Conservation (phyloP, 2,797 vertebrate species). For the Arremon aurantiirostris region DNA sequence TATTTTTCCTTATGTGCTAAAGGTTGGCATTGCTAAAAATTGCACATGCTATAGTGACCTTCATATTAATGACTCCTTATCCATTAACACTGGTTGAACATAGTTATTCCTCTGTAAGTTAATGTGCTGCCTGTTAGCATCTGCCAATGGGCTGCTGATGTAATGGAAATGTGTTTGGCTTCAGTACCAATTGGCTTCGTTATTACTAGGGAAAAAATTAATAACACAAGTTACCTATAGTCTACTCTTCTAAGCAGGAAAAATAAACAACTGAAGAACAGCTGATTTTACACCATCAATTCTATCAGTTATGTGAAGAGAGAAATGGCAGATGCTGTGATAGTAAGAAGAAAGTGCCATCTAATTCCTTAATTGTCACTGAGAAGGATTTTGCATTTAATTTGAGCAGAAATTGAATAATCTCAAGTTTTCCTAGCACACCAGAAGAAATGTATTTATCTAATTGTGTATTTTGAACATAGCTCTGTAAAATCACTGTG, state of each 20-base stretch:
- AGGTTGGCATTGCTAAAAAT: neutral
- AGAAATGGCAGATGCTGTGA: neutral
- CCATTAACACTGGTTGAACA: neutral
- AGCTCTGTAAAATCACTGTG: neutral
- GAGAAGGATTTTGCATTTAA: slow-evolving; percentile 28
- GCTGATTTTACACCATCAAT: neutral
- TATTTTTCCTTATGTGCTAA: neutral
- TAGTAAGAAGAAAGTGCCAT: neutral
- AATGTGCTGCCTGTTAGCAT: neutral
- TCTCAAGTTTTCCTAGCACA: neutral
- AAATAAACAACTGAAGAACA: neutral
- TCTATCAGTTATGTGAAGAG: neutral
- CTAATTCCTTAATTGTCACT: neutral
- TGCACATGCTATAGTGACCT: neutral
- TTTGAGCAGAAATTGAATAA: slow-evolving; percentile 29
- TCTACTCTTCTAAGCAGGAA: neutral
- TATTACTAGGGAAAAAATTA: neutral
- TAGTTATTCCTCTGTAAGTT: neutral
- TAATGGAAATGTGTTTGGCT: neutral
- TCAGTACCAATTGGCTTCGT: neutral
- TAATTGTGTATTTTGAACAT: neutral
- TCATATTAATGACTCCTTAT: neutral
- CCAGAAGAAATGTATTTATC: neutral
- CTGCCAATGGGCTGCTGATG: neutral
- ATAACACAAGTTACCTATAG: neutral